Conservation (phyloP, 2,888 invertebrate species). For the Ptychoptera contaminata region DNA sequence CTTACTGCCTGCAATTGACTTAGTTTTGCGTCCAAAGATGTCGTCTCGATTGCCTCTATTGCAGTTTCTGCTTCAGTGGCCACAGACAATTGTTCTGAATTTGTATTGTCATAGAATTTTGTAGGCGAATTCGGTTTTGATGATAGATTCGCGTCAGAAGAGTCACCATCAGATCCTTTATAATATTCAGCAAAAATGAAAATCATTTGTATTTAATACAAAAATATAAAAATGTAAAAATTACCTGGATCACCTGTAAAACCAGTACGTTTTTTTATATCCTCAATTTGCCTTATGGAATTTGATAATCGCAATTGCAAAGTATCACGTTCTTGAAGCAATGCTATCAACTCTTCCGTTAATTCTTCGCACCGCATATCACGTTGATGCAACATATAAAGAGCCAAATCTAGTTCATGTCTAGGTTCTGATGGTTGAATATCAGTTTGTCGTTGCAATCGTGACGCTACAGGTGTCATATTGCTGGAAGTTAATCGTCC, state of each 20-base stretch:
- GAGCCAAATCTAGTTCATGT: constrained; percentile 60
- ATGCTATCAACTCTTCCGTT: constrained; percentile 64
- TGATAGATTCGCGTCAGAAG: no score
- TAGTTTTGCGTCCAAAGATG: constrained; percentile 34
- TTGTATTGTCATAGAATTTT: no score
- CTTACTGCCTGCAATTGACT: constrained; percentile 58
- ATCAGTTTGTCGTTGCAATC: not conserved
- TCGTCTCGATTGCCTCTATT: no score
- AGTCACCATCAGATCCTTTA: not conserved
- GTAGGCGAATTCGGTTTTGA: no score
- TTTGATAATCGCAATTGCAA: constrained; percentile 69
- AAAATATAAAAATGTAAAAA: not conserved
- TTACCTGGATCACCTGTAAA: not conserved
- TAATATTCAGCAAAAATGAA: not conserved
- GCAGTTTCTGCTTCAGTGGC: no score
- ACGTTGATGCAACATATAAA: constrained; percentile 73
- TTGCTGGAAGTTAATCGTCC: constrained; percentile 15
- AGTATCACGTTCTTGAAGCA: constrained; percentile 73
- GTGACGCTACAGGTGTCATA: constrained; percentile 14
- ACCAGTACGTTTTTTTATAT: constrained; percentile 26
- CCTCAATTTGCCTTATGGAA: constrained; percentile 58
- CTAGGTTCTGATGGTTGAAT: constrained; percentile 20
- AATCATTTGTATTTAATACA: not conserved
- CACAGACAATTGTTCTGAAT: no score
- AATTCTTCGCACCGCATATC: constrained; percentile 77